These are phyloP conservation scores for Halcyon chelicuti DNA, from an alignment of 2,797 vertebrate genomes.

Conservation along the genomic window DNA sequence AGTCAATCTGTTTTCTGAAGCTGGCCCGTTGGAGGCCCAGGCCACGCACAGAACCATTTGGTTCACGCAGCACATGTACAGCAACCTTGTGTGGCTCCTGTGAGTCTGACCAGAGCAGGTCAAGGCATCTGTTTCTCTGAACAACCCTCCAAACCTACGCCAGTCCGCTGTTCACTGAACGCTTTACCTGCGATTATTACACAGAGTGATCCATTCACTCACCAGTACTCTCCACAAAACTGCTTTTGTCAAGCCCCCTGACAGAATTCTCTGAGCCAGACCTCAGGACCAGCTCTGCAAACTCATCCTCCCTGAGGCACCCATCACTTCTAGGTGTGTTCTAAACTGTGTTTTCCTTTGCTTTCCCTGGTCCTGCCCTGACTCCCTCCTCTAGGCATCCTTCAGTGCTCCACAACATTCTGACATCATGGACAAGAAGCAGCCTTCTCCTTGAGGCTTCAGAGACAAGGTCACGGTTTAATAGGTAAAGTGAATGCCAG, in stretches of 20 bases:
- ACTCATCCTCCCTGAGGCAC: not conserved
- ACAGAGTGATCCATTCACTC: not conserved
- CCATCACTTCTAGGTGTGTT: not conserved
- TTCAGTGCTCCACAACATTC: not conserved
- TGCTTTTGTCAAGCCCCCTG: not conserved
- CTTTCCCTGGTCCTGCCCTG: not conserved
- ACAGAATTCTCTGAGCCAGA: not conserved
- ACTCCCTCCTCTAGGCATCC: not conserved
- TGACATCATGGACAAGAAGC: not conserved
- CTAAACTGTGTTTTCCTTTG: not conserved
- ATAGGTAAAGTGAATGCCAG: not conserved
- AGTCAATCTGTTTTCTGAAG: not conserved
- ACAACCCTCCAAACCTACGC: not conserved
- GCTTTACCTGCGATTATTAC: not conserved
- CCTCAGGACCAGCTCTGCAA: not conserved
- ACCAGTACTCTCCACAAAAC: not conserved
- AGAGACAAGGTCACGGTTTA: not conserved
- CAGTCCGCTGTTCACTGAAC: not conserved
- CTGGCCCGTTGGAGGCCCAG: not conserved
- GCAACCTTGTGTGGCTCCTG: not conserved
- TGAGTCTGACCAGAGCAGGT: not conserved
- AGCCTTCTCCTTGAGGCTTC: not conserved
- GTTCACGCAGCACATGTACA: not conserved
- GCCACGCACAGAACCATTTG: not conserved
- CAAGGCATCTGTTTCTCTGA: not conserved